These are phyloP conservation scores for Lophotis ruficrista DNA, from an alignment of 2,113 vertebrate species.

Conservation along the genomic window DNA sequence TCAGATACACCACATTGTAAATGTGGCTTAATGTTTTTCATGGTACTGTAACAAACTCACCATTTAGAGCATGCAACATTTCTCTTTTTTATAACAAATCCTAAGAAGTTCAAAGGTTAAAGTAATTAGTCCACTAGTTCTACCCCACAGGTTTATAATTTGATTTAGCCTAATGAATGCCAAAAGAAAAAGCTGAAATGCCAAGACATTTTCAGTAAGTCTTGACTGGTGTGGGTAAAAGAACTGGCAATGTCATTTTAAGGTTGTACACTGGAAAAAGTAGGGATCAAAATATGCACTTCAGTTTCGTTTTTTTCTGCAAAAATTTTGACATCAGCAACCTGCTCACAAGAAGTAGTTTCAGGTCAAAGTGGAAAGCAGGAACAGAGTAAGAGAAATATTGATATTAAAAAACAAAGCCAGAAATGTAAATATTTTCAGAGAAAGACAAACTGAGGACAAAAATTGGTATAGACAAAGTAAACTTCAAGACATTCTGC, in stretches of 20 bases:
- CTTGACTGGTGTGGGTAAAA: background rate
- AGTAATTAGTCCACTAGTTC: background rate
- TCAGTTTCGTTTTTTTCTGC: background rate
- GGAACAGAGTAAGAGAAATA: background rate
- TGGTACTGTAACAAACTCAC: background rate
- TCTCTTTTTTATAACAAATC: background rate
- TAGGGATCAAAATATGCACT: background rate
- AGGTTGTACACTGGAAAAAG: background rate
- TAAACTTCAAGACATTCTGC: background rate
- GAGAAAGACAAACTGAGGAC: background rate
- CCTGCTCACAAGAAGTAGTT: background rate
- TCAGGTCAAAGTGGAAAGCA: background rate
- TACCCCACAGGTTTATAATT: background rate
- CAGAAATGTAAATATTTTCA: background rate
- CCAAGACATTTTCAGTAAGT: background rate
- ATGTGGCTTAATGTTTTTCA: background rate
- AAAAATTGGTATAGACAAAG: background rate
- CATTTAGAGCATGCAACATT: background rate
- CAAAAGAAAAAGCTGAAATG: slow-evolving; percentile 15
- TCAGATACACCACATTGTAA: background rate
- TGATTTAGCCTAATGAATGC: background rate
- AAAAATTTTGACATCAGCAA: background rate
- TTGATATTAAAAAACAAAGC: background rate
- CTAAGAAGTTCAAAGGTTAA: background rate
- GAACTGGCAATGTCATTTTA: background rate